Evolutionary conservation across 2,797 vertebrate species (phyloP).

Genomic region (Gambelia wislizenii): DNA sequence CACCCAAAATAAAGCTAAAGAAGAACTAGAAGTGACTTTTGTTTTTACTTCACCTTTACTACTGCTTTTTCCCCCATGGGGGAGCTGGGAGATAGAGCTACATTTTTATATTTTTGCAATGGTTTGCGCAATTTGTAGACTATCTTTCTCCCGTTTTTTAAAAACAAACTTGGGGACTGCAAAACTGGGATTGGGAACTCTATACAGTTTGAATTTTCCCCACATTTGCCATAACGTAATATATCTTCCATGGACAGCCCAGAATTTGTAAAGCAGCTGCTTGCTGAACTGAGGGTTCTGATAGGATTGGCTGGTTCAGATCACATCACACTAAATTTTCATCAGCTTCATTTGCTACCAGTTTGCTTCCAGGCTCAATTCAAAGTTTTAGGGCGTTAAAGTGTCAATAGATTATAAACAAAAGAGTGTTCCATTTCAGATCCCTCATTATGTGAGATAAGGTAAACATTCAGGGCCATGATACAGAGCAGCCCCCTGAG

Average conservation of each 20-base stretch:
- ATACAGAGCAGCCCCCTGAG: neutral
- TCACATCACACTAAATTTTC: neutral
- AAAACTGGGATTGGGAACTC: no score
- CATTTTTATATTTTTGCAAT: no score
- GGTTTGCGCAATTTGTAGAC: no score
- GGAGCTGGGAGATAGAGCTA: no score
- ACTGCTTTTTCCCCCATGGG: no score
- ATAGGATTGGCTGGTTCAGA: neutral
- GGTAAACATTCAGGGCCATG: neutral
- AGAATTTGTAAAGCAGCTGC: neutral
- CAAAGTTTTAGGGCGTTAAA: neutral
- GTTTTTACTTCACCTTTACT: no score
- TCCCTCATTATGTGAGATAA: neutral
- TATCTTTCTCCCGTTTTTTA: no score
- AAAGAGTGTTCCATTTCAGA: neutral
- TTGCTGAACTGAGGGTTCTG: neutral
- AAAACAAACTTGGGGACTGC: no score
- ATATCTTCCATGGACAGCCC: neutral
- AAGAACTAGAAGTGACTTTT: no score
- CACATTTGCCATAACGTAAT: neutral
- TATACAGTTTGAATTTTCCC: neutral
- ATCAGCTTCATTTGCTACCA: neutral
- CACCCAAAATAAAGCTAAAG: no score
- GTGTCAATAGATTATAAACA: neutral
- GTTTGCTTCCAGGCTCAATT: neutral